Evolutionary conservation across 2,113 vertebrate species (phyloP), one percentile per base, ranked within the genome.

Genomic region (Channa maculata): DNA sequence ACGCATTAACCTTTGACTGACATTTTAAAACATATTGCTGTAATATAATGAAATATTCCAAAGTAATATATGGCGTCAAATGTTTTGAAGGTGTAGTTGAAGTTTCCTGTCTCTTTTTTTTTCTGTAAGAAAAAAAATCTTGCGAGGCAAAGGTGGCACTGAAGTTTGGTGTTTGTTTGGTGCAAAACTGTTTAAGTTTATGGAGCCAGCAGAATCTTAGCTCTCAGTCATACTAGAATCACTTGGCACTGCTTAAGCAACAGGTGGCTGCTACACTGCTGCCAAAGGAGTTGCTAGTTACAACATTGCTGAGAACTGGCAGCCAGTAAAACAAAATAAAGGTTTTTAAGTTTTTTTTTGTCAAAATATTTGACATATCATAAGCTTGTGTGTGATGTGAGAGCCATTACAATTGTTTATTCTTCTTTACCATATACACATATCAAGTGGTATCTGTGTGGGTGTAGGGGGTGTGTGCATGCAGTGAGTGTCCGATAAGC

Each of bases 211-310:
- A 41, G 53, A 13, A 66, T 45, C 60, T 75, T 36, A 14, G n/a
- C 60, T 71, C 0, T 0, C 48, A 60, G 83, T 77, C 65, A 77
- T 54, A 52, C 45, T 69, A 71, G 74, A 88, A 66, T 82, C 52
- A 45, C 41, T 50, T 86, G 85, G 82, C 83, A 74, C 15, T 11
- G 11, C 50, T 66, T 3, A 41, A 52, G 57, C n/a, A 39, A 83
- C 83, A 86, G 71, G 83, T 85, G 83, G 75, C 65, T 67, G 34
- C 36, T 49, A 34, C 53, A 60, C 75, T 10, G 54, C 66, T 75
- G 75, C 77, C 77, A 84, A 43, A 83, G 63, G 24, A 81, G 54
- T 52, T 52, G 8, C 46, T 65, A 8, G 51, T 64, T 80, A 60
- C 50, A 10, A 24, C 24, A 24, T 65, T 70, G 33, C 50, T 82